Conservation (phyloP, 2,888 invertebrate species). For the Pristionchus exspectatus region DNA sequence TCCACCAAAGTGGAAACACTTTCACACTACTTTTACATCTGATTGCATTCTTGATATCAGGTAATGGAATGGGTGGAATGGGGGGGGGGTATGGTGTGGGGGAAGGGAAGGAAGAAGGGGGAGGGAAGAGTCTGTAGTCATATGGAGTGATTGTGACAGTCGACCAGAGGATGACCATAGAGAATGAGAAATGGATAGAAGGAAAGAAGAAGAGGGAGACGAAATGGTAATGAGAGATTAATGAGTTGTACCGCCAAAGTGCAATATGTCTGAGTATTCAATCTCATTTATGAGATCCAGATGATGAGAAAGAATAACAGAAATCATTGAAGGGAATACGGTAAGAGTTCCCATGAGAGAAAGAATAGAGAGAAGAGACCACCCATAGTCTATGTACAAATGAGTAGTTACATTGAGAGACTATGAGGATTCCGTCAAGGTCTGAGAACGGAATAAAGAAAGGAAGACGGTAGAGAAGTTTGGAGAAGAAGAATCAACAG, state of each 20-base stretch:
- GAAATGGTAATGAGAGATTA: conserved; percentile 10
- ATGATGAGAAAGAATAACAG: conserved; percentile 43
- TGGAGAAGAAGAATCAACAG: conserved; percentile 27
- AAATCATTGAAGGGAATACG: not conserved
- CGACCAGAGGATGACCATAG: not conserved
- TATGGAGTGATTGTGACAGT: too few species aligned
- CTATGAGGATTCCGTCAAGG: not conserved
- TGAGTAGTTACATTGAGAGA: conserved; percentile 13
- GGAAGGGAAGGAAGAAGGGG: too few species aligned
- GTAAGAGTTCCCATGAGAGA: not conserved
- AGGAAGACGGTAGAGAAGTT: not conserved
- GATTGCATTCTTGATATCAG: not conserved
- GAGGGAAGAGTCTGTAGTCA: too few species aligned
- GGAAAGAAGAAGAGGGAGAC: not conserved
- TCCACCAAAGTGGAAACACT: not conserved
- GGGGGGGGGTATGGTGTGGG: too few species aligned
- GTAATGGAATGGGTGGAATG: not conserved
- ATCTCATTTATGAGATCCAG: not conserved
- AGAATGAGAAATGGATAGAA: not conserved
- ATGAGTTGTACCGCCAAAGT: conserved; percentile 20
- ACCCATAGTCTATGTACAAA: not conserved
- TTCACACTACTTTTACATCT: not conserved
- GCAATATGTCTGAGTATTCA: not conserved
- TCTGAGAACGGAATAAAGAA: not conserved
- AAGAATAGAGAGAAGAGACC: not conserved